These are phyloP conservation scores for Phymatocera aterrima DNA, from an alignment of 2,888 invertebrate species.

Conservation along the genomic window DNA sequence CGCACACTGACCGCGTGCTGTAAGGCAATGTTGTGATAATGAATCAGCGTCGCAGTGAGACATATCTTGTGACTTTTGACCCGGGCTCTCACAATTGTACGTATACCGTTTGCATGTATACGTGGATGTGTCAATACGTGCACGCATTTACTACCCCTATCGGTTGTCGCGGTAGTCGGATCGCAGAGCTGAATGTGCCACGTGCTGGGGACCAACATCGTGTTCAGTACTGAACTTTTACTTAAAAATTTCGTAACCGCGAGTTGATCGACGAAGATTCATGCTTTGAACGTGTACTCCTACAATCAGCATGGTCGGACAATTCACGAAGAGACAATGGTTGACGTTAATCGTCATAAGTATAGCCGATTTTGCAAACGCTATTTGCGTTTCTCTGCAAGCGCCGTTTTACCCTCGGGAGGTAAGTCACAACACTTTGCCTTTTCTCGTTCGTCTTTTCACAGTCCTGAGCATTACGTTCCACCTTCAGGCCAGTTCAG, in stretches of 20 bases:
- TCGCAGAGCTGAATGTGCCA: conserved; percentile 30
- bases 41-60: conserved; percentile 62
- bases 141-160: conserved; percentile 44
- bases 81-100: conserved; percentile 49
- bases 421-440: conserved; percentile 76
- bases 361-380: conserved; percentile 89
- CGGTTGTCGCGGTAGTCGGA: conserved; percentile 41
- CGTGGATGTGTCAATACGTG: conserved; percentile 29
- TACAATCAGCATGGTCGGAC: conserved; percentile 76
- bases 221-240: not conserved
- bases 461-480: not conserved
- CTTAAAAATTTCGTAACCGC: not conserved
- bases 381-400: conserved; percentile 89
- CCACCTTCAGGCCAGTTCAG: too few species aligned
- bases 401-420: conserved; percentile 92
- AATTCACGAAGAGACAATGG: conserved; percentile 86
- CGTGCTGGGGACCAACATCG: conserved; percentile 37
- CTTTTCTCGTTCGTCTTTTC: not conserved
- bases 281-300: not conserved
- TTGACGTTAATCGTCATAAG: conserved; percentile 86
- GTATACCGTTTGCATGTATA: conserved; percentile 33
- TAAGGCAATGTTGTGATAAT: conserved; percentile 60
- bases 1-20: conserved; percentile 43
- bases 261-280: not conserved
- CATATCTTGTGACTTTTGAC: conserved; percentile 65